phyloP scores from a whole-genome alignment of 2,113 vertebrate species.

The pig (Sus scrofa) region T2T-Sscrofa CM000830.6:38823501-38824000 shows the following conservation, averaged over 20 bases:
- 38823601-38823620: not conserved
- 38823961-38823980: not conserved
- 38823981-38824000: not conserved
- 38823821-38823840: not conserved
- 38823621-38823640: not conserved
- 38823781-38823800: not conserved
- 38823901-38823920: constrained; percentile 17
- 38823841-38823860: not conserved
- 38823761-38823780: not conserved
- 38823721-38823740: constrained; percentile 55
- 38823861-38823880: not conserved
- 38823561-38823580: constrained; percentile 56
- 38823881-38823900: not conserved
- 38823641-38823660: not conserved
- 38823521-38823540: constrained; percentile 86
- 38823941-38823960: not conserved
- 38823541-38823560: constrained; percentile 82
- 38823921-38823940: not conserved
- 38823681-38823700: constrained; percentile 22
- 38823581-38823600: constrained; percentile 52
- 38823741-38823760: constrained; percentile 58
- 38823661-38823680: constrained; percentile 55
- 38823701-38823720: constrained; percentile 56
- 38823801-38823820: not conserved
- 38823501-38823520: constrained; percentile 87